Evolutionary conservation across 2,797 vertebrate genomes (phyloP), one percentile per base, ranked within the genome.

Genomic region (Smutsia temminckii): DNA sequence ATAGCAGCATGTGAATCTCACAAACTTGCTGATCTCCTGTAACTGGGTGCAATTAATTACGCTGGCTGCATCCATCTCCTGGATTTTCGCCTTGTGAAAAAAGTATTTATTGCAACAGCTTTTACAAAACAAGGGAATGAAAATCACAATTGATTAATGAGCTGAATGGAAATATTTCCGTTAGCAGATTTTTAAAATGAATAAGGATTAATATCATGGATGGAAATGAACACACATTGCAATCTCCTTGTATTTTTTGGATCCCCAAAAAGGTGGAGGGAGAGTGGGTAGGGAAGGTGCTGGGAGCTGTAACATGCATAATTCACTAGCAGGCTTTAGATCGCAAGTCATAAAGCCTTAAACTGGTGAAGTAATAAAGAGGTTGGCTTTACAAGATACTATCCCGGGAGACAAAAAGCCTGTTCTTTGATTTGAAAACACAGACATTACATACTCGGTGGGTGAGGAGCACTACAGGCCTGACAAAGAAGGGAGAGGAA

Each of bases 1-100:
- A 99, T 98, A 99, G 99, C 99, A 99, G 99, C 99, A 99, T 99
- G 99, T 99, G 99, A 99, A 99, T 99, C 99, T 99, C 98, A 99
- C 99, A 99, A 99, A 99, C 99, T 99, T 99, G 99, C 99, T 99
- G 99, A 99, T 99, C 99, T 99, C 99, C 99, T 99, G 99, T 99
- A 99, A 99, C 99, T 99, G 99, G 99, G 99, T 99, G 99, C 99
- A 99, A 99, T 99, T 99, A 99, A 99, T 99, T 99, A 99, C 99
- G 99, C 99, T 99, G 98, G 99, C 99, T 99, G 99, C 99, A 99
- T 99, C 99, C 99, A 99, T 99, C 99, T 99, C 98, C 98, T 98
- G 99, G 98, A 99, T 98, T 99, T 99, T 99, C 97, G 98, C 98
- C 99, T 99, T 99, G 98, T 99, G 99, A 99, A 99, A 96, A 99